These are phyloP conservation scores for Lithophane socia DNA, from an alignment of 2,888 invertebrate genomes.

Conservation along the genomic window DNA sequence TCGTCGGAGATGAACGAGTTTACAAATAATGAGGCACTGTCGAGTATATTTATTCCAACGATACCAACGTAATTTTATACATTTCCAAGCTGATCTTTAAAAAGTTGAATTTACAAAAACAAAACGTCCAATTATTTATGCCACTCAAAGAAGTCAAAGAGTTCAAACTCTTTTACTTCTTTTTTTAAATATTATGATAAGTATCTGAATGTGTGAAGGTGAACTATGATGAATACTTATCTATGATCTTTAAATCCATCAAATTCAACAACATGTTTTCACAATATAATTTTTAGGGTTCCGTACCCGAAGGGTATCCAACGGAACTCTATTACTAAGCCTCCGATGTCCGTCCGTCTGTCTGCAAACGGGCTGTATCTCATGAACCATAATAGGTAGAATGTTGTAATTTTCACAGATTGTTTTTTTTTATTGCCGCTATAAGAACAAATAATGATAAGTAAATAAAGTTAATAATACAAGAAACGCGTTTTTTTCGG, in stretches of 20 bases:
- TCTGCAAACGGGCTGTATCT: too few relatives aligned
- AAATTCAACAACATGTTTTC: background rate
- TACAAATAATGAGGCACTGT: constrained; percentile 23
- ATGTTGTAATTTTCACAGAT: too few relatives aligned
- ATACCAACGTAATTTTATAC: background rate
- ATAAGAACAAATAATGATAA: too few relatives aligned
- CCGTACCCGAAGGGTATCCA: too few relatives aligned
- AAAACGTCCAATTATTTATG: background rate
- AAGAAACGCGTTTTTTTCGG: too few relatives aligned
- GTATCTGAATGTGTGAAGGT: background rate
- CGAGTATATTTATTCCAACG: constrained; percentile 11
- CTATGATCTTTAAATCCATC: background rate
- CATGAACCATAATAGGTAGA: too few relatives aligned
- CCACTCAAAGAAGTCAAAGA: background rate
- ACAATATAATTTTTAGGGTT: background rate
- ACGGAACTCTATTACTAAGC: too few relatives aligned
- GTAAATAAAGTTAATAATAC: too few relatives aligned
- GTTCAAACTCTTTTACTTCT: too few relatives aligned
- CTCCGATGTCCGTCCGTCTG: too few relatives aligned
- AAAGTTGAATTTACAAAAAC: background rate
- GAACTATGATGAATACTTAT: background rate
- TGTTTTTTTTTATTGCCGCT: too few relatives aligned
- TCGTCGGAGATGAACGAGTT: constrained; percentile 37
- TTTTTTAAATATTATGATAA: too few relatives aligned
- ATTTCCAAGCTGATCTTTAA: background rate